Conservation (phyloP, 2,797 vertebrate genomes). For the Schizopygopsis pylzovi region DNA sequence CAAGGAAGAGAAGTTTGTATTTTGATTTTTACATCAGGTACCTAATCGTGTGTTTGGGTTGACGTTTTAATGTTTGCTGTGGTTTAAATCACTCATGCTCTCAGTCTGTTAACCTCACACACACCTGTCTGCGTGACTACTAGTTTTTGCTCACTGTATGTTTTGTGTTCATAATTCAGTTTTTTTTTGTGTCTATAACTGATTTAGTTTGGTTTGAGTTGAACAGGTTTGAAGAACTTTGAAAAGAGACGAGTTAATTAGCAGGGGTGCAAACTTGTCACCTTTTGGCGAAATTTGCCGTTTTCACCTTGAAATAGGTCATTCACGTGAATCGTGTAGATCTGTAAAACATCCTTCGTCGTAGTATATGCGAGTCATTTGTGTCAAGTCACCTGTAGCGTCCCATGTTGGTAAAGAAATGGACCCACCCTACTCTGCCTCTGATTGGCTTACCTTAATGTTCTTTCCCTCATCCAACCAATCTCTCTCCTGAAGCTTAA, state of each 20-base stretch:
- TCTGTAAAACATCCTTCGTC: no score
- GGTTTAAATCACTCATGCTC: conserved; percentile 54
- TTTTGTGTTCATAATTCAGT: conserved; percentile 43
- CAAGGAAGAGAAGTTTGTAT: conserved; percentile 98
- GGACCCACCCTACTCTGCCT: no score
- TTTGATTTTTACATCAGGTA: conserved; percentile 99
- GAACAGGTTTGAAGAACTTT: background rate
- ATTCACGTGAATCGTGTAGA: no score
- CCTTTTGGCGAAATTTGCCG: no score
- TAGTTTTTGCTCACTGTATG: conserved; percentile 42
- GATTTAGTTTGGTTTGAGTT: conserved; percentile 21
- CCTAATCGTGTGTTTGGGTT: conserved; percentile 70
- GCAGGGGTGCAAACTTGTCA: no score
- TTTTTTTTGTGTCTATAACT: background rate
- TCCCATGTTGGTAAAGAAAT: no score
- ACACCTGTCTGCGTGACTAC: conserved; percentile 41
- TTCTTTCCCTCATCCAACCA: no score
- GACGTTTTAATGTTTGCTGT: conserved; percentile 50
- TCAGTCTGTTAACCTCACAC: conserved; percentile 44
- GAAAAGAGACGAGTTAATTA: background rate
- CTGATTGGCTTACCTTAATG: no score
- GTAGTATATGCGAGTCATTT: no score
- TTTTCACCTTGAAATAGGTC: no score
- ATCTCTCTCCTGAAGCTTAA: no score
- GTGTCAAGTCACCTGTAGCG: no score